Evolutionary conservation across 1,140 invertebrate species (phyloP).

Genomic region (Plodia interpunctella): DNA sequence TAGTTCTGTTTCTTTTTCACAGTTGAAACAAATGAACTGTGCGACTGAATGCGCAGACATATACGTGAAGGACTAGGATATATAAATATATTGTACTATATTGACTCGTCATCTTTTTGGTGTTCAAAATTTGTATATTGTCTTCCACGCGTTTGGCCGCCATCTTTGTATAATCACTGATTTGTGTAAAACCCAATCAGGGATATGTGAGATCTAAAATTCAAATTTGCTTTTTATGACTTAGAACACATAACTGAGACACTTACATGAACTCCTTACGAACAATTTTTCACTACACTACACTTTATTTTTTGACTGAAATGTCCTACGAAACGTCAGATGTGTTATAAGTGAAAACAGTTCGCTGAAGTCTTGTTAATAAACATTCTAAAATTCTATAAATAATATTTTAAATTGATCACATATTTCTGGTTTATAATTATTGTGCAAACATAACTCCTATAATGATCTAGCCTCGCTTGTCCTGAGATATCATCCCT

Average conservation of each 20-base stretch:
- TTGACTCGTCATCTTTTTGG: neutral
- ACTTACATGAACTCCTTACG: no score
- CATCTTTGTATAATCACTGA: conserved; percentile 58
- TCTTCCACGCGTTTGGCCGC: conserved; percentile 11
- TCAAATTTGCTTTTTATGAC: no score
- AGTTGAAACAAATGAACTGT: no score
- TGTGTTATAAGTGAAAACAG: no score
- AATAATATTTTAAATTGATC: neutral
- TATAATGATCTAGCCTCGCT: conserved; percentile 72
- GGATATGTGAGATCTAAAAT: neutral
- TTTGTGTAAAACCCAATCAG: conserved; percentile 47
- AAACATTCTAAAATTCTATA: neutral
- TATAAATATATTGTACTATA: neutral
- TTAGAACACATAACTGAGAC: no score
- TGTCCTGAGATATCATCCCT: conserved; percentile 73
- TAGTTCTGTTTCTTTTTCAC: neutral
- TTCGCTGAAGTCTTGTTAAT: no score
- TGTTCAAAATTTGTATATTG: neutral
- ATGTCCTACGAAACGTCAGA: no score
- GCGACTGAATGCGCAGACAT: no score
- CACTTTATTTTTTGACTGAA: no score
- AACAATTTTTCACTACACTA: no score
- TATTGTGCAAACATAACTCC: conserved; percentile 69
- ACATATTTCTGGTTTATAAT: neutral
- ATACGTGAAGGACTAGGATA: neutral